Evolutionary conservation across 2,888 invertebrate species (phyloP).

Genomic region (Trachelus tabidus): DNA sequence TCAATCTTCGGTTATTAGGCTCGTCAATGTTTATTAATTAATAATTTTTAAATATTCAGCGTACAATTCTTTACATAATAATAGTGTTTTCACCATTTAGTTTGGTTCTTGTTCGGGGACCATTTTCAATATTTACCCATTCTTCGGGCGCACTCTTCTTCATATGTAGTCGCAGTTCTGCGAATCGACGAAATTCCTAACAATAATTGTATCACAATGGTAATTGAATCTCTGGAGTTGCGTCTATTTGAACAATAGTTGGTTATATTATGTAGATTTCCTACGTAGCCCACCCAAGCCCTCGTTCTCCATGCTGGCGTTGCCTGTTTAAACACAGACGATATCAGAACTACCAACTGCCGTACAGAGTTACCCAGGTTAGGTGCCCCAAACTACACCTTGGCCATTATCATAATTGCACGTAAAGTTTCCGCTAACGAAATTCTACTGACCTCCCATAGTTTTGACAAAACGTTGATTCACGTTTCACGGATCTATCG

Average conservation of each 20-base stretch:
- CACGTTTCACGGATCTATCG: not conserved
- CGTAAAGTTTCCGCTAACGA: slow-evolving; percentile 32
- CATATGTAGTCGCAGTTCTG: slow-evolving; percentile 57
- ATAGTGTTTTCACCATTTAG: not conserved
- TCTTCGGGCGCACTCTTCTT: slow-evolving; percentile 24
- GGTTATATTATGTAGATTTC: slow-evolving; percentile 67
- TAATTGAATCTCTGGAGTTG: slow-evolving; percentile 66
- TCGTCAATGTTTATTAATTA: not conserved
- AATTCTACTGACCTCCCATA: slow-evolving; percentile 25
- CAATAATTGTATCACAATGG: slow-evolving; percentile 67
- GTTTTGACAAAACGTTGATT: not conserved
- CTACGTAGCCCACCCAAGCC: slow-evolving; percentile 48
- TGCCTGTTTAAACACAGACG: slow-evolving; percentile 66
- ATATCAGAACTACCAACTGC: slow-evolving; percentile 63
- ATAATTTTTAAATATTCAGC: not conserved
- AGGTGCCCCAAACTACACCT: slow-evolving; percentile 45
- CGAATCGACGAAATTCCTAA: slow-evolving; percentile 67
- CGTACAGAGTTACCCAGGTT: slow-evolving; percentile 42
- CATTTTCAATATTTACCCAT: not conserved
- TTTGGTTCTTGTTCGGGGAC: not conserved
- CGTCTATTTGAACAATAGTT: slow-evolving; percentile 67
- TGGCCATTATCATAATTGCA: slow-evolving; percentile 64
- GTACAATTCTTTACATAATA: not conserved
- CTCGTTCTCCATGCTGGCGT: slow-evolving; percentile 51
- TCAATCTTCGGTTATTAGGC: not conserved